Base-by-base conservation (phyloP, 1,140 invertebrate species). In the Oscheius sp. region DNA sequence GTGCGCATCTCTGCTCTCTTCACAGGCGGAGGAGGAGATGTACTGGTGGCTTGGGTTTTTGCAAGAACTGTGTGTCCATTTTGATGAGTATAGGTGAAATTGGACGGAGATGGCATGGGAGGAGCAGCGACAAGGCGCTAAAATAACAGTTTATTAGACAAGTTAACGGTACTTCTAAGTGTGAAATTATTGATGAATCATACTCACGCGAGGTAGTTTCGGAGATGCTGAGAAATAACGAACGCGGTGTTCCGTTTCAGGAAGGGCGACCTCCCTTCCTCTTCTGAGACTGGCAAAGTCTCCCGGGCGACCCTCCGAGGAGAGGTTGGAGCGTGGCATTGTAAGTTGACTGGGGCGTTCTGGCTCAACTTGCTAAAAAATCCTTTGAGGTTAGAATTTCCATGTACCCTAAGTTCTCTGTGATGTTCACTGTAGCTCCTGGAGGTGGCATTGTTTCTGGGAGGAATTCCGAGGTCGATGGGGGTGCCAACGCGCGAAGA, bases 71-170 rank as follows among this genome's bases (percentile, higher is more conserved):
- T 71, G n/a, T 71, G 69, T 3, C 69, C 69, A 32, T 71, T 65
- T 34, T 71, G 69, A 49, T 71, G 69, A 1, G 69, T 26, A 38
- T 71, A 71, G 2, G 69, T 71, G 59, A 71, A 71, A 35, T 71
- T 42, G 29, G 59, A 64, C 45, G 58, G 52, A 13, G 35, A 36
- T 18, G 58, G 49, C 23, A 71, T 36, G 0, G 69, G 58, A 26
- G 69, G 59, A 28, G 38, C 69, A 0, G 69, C 38, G 42, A 63
- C 59, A 13, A 71, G 69, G 4, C 28, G 7, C 55, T 26, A 62
- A 45, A 55, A 55, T 7, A 7, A 55, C 7, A 7, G 23, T 4
- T 55, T 23, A 26, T 13, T 13, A 23, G 49, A 23, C 49, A 55
- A 4, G 7, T 55, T 4, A 55, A 26, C 4, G 49, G 7, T 55